Evolutionary conservation across 2,797 vertebrate genomes (phyloP).

Genomic region (Galago senegalensis): DNA sequence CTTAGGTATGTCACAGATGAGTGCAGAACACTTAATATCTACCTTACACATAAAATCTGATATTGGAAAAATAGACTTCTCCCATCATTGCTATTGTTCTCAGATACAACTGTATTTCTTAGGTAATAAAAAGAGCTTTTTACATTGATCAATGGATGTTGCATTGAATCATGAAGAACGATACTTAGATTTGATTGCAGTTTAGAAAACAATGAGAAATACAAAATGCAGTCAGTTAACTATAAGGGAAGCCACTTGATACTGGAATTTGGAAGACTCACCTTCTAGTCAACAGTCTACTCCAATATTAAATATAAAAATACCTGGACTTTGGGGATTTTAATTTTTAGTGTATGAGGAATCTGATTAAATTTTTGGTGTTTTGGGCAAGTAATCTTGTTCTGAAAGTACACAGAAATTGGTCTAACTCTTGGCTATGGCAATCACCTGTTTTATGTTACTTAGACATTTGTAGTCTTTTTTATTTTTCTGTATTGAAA

Average conservation of each 20-base stretch:
- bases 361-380: not conserved
- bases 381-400: not conserved
- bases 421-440: not conserved
- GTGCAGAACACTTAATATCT: conserved; percentile 1
- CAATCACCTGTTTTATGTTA: not conserved
- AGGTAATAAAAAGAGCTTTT: not conserved
- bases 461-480: not conserved
- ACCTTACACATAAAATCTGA: not conserved
- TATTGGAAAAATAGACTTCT: conserved; percentile 16
- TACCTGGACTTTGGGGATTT: not conserved
- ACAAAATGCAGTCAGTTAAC: not conserved
- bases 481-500: not conserved
- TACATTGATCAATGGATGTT: not conserved
- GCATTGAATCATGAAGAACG: not conserved
- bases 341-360: not conserved
- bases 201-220: conserved; percentile 5
- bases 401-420: not conserved
- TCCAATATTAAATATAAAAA: not conserved
- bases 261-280: not conserved
- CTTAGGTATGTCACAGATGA: not conserved
- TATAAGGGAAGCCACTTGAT: not conserved
- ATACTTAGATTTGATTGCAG: not conserved
- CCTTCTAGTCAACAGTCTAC: not conserved
- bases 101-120: not conserved
- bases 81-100: not conserved